Conservation (phyloP, 2,797 vertebrate genomes). For the Pristis pectinata region DNA sequence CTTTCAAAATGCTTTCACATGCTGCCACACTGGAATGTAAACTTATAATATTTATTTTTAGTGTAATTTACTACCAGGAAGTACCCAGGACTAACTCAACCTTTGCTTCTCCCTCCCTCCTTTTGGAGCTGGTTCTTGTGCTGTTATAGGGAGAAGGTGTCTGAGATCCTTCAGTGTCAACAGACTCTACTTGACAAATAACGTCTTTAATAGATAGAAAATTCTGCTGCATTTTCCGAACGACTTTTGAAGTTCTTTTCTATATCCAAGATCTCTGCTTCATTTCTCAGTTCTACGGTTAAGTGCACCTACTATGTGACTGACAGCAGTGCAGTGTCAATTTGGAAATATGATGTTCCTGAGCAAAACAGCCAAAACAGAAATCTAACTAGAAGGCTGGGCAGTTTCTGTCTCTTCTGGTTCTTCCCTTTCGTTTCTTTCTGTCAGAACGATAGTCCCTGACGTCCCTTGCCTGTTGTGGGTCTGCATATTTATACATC, state of each 20-base stretch:
- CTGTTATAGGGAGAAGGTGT: background rate
- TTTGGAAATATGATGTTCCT: background rate
- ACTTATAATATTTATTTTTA: background rate
- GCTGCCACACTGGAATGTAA: background rate
- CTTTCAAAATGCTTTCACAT: background rate
- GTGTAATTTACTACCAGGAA: background rate
- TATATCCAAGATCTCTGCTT: background rate
- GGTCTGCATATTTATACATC: slow-evolving; percentile 32
- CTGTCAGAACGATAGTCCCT: slow-evolving; percentile 7
- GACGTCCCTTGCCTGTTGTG: slow-evolving; percentile 12
- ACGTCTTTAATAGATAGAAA: background rate
- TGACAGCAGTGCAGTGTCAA: background rate
- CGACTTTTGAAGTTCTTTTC: background rate
- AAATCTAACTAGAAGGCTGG: slow-evolving; percentile 12
- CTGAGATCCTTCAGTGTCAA: background rate
- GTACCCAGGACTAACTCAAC: background rate
- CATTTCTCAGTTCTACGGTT: background rate
- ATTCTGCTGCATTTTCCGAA: background rate
- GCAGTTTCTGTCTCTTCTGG: slow-evolving; percentile 19
- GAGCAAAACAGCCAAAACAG: background rate
- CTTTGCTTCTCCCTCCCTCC: background rate
- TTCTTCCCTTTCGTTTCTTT: background rate
- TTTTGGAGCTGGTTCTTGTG: no score
- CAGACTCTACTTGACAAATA: background rate
- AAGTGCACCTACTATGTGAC: background rate